Evolutionary conservation across 2,113 vertebrate genomes (phyloP), one percentile per base, ranked within the genome.

Genomic region (Periophthalmodon schlosseri): DNA sequence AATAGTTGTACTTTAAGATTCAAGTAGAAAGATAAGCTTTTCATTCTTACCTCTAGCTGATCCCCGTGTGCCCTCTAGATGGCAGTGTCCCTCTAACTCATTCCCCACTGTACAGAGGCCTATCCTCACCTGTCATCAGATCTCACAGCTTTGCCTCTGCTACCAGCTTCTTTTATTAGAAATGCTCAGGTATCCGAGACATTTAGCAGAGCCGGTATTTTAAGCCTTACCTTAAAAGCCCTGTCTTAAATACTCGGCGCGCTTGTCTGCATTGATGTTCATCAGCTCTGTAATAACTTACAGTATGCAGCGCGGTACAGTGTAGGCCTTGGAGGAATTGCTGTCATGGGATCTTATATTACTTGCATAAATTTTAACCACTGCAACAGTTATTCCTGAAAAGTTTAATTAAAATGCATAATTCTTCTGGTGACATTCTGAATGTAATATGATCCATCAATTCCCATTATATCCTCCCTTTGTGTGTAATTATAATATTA

Each of bases 81-180:
- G 91, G 89, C 91, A 92, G 87, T 77, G 77, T 89, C 68, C 34
- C 84, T 77, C 83, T 79, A 83, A 0, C 36, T 70, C 70, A 72
- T 69, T 74, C 44, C 6, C 44, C 16, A 24, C 1, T 64, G 60
- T 69, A 60, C 39, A 0, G 63, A 24, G n/a, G 34, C 21, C 44
- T 68, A 9, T 67, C 44, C n/a, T 75, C 57, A 65, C 72, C 73
- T 49, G 54, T 77, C 71, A 66, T 66, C 9, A 65, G 20, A 56
- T 23, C 44, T 73, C 46, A 68, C 44, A 49, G 34, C 23, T 63
- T 2, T 13, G 58, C 28, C 74, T 12, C 39, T 73, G 60, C 4
- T 60, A 56, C n/a, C 18, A 58, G n/a, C 6, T 14, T 28, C 66
- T 67, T 18, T 18, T 39, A 34, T 52, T 39, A 56, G 34, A 56